phyloP scores from a whole-genome alignment of 2,888 invertebrate genomes.

The Phyto melanocephala region DNA sequence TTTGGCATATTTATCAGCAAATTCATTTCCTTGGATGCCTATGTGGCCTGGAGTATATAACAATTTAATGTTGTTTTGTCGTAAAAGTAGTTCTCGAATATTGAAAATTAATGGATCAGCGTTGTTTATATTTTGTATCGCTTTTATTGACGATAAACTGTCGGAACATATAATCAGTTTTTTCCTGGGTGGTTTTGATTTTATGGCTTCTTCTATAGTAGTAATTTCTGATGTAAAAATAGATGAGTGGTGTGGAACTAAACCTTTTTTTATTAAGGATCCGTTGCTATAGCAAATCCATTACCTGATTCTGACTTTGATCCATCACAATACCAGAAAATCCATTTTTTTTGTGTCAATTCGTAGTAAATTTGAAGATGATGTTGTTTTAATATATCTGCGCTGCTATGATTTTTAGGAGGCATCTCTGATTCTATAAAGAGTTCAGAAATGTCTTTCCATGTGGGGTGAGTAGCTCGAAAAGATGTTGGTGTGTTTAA shows the following conservation, averaged over 20 bases:
- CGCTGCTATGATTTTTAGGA: neutral
- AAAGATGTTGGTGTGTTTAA: neutral
- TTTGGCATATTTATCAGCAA: neutral
- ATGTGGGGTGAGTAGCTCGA: neutral
- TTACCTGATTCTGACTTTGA: neutral
- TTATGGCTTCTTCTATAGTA: neutral
- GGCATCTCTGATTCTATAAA: neutral
- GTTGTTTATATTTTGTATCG: no score
- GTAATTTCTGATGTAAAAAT: neutral
- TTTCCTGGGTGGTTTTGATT: neutral
- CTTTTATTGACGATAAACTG: neutral
- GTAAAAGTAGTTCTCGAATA: no score
- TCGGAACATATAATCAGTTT: constrained; percentile 7
- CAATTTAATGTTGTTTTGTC: neutral
- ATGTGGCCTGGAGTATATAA: neutral
- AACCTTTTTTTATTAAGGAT: neutral
- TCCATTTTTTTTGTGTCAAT: neutral
- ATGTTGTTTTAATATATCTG: neutral
- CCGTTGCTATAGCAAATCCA: neutral
- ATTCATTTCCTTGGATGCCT: neutral
- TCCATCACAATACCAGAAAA: neutral
- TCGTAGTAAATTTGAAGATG: neutral
- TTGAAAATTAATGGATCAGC: no score
- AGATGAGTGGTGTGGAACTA: neutral
- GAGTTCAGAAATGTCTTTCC: neutral